phyloP scores from a whole-genome alignment of 2,888 invertebrate species.

The Homarus gammarus region DNA sequence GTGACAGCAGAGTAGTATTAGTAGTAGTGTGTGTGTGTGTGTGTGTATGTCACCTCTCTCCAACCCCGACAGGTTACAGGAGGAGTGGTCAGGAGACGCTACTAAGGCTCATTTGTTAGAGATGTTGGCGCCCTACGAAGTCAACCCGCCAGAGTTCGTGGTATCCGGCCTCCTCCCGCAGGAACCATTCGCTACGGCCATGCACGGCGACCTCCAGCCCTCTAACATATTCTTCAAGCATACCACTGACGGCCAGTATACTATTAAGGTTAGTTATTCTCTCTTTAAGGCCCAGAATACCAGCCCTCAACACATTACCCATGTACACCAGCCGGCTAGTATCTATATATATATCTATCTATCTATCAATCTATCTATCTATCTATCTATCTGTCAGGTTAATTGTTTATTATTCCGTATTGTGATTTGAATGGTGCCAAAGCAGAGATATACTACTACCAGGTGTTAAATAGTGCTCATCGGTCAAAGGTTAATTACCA shows the following conservation, averaged over 20 bases:
- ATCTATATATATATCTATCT: background rate
- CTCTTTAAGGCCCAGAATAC: too few relatives aligned
- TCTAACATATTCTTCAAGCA: slow-evolving; percentile 39
- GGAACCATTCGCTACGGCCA: slow-evolving; percentile 44
- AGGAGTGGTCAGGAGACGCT: slow-evolving; percentile 24
- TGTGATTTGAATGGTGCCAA: too few relatives aligned
- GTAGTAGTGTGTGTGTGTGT: too few relatives aligned
- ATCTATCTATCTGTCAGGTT: background rate
- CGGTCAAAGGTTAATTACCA: too few relatives aligned
- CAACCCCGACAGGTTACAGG: slow-evolving; percentile 23
- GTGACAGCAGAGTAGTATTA: too few relatives aligned
- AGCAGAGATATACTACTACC: too few relatives aligned
- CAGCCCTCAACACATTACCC: too few relatives aligned
- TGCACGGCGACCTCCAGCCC: slow-evolving; percentile 46
- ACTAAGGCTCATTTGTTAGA: slow-evolving; percentile 1
- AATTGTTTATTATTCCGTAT: too few relatives aligned
- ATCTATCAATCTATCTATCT: background rate
- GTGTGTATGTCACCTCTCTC: background rate
- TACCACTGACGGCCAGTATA: background rate
- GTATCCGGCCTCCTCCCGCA: background rate
- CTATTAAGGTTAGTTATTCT: slow-evolving; percentile 25
- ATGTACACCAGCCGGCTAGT: too few relatives aligned
- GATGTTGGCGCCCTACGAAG: slow-evolving; percentile 25
- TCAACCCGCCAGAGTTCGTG: background rate
- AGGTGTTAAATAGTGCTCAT: too few relatives aligned